phyloP scores from a whole-genome alignment of 2,113 vertebrate species.

The Aplodontia rufa region DNA sequence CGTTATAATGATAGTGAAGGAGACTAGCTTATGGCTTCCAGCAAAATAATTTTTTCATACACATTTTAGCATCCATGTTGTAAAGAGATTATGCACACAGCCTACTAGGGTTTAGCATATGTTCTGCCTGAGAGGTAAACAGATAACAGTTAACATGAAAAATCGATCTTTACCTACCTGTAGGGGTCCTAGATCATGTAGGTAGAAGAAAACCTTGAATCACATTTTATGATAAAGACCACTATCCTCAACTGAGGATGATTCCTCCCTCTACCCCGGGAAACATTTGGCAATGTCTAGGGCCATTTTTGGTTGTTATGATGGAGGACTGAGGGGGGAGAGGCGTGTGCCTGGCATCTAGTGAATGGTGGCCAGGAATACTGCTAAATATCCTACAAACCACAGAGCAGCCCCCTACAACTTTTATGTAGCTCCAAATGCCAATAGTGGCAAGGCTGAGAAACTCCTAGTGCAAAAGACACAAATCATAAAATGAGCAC shows the following conservation, averaged over 20 bases:
- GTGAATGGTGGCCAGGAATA: background rate
- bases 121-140: background rate
- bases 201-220: background rate
- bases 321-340: too few relatives aligned
- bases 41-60: background rate
- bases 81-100: background rate
- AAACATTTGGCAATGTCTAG: background rate
- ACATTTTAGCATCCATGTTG: too few relatives aligned
- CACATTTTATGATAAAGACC: background rate
- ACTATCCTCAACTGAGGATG: background rate
- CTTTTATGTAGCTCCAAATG: background rate
- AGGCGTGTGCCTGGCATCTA: background rate
- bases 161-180: background rate
- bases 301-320: background rate
- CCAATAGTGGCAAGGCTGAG: background rate
- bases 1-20: too few relatives aligned
- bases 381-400: background rate
- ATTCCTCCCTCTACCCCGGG: background rate
- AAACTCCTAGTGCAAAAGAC: background rate
- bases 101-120: too few relatives aligned
- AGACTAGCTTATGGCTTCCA: background rate
- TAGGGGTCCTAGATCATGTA: background rate
- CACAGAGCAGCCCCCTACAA: background rate
- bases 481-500: background rate
- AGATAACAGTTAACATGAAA: background rate